Evolutionary conservation across 2,113 vertebrate genomes (phyloP), one percentile per base, ranked within the genome.

Genomic region (Hippopotamus amphibius): DNA sequence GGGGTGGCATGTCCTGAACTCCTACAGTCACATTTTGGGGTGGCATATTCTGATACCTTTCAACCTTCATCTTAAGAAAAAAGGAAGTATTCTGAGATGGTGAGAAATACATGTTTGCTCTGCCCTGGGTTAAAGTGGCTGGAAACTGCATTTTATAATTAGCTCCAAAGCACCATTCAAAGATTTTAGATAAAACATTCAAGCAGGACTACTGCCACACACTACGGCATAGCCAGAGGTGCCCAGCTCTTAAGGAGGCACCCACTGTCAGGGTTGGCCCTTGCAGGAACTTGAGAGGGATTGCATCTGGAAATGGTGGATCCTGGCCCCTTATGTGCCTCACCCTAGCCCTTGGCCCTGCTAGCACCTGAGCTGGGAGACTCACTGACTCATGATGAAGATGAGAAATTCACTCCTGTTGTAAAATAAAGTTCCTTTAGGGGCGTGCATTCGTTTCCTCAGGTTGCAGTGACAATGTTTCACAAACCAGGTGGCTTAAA

Each of bases 361-460:
- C 10, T 19, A 61, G 59, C 19, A 22, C 19, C 68, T 55, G n/a
- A n/a, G 41, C 66, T 74, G 26, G 57, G 48, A 50, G 8, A 66
- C 57, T 50, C 19, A 91, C 17, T 87, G n/a, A 71, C n/a, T 79
- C 43, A 41, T 24, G 28, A 26, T 57, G 59, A 63, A 79, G 48
- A 88, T 69, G 16, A 55, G 53, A 89, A 63, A 79, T 79, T 88
- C 72, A 66, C 41, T 65, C 55, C 65, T 72, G 30, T 33, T 57
- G 33, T 65, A 82, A 93, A 81, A 82, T 37, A 22, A 93, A 90
- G 41, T 88, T 93, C 37, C 19, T 72, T 80, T 57, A 57, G 37
- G 55, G 46, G 24, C 88, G 55, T 63, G 55, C 72, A 81, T 71
- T 81, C 0, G 1, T 81, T 87, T 81, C 63, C 26, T 41, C 26